A percentile compares a stretch with the other conserved stretches of the same genome.
phyloP scores from a whole-genome alignment of 2,888 invertebrate genomes.

The Pediacus dermestoides region DNA sequence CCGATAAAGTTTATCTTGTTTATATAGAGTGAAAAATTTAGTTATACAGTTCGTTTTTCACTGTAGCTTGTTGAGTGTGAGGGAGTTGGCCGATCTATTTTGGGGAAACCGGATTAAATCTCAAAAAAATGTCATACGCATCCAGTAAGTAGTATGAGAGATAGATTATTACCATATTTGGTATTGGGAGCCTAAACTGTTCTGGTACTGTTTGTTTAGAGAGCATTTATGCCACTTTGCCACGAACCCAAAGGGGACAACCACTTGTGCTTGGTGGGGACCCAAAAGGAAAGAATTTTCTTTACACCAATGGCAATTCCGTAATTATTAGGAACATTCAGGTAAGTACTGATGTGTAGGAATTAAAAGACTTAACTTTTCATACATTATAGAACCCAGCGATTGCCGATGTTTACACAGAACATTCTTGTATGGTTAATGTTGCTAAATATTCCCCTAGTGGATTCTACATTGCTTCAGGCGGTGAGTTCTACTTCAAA shows the following conservation, averaged over 20 bases:
- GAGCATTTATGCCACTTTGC: conserved; percentile 88
- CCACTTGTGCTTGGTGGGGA: conserved; percentile 93
- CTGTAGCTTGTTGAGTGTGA: too few relatives aligned
- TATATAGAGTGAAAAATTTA: conserved; percentile 13
- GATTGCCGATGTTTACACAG: conserved; percentile 92
- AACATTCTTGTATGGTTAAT: conserved; percentile 92
- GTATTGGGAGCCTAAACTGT: too few relatives aligned
- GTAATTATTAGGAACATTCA: conserved; percentile 96
- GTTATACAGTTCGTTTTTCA: too few relatives aligned
- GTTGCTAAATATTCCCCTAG: conserved; percentile 98
- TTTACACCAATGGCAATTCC: conserved; percentile 96
- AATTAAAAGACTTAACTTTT: not conserved
- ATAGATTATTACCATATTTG: not conserved
- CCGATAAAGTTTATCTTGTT: not conserved
- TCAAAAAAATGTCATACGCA: conserved; percentile 40
- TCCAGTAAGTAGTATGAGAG: conserved; percentile 36
- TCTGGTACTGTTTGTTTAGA: conserved; percentile 60
- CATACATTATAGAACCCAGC: conserved; percentile 72
- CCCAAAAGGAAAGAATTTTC: conserved; percentile 94
- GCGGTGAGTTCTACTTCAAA: conserved; percentile 82
- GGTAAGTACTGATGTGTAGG: conserved; percentile 51
- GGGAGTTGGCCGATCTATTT: conserved; percentile 20
- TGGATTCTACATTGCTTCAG: conserved; percentile 97
- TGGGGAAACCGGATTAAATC: conserved; percentile 17
- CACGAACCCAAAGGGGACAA: conserved; percentile 90